phyloP scores from a whole-genome alignment of 1,140 invertebrate species.

The Lepidostoma basale region DNA sequence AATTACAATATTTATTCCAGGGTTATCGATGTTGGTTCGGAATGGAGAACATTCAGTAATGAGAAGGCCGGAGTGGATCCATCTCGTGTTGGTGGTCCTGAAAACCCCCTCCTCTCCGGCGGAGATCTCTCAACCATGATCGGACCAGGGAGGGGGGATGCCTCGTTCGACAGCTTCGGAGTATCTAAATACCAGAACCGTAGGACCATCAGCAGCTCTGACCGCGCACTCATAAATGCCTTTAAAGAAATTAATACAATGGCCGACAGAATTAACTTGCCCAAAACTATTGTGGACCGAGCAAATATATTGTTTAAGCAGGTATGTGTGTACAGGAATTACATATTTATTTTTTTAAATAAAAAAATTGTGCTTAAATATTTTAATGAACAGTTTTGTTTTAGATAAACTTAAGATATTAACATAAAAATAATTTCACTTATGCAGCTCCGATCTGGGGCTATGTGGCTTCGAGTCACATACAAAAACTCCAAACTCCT shows the following conservation, averaged over 20 bases:
- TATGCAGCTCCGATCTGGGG: no score
- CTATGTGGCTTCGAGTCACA: no score
- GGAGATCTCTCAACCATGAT: conserved; percentile 98
- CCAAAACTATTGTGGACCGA: conserved; percentile 92
- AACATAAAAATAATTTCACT: no score
- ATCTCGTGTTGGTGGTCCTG: conserved; percentile 96
- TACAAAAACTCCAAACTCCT: no score
- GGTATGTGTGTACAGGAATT: no score
- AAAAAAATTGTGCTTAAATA: no score
- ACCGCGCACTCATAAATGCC: conserved; percentile 92
- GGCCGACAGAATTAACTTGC: conserved; percentile 97
- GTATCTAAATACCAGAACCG: conserved; percentile 93
- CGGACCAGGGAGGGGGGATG: conserved; percentile 85
- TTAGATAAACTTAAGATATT: no score
- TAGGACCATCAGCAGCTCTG: conserved; percentile 90
- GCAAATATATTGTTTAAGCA: conserved; percentile 97
- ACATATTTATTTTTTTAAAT: no score
- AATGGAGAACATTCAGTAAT: conserved; percentile 99
- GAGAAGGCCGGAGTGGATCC: conserved; percentile 97
- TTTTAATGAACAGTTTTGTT: no score
- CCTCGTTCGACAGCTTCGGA: conserved; percentile 82
- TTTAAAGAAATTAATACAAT: conserved; percentile 96
- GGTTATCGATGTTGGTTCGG: conserved; percentile 99
- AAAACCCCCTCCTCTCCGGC: conserved; percentile 95
- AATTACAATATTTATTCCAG: conserved; percentile 64